phyloP scores from a whole-genome alignment of 1,140 invertebrate genomes.

The Trypoxylus dichotomus region DNA sequence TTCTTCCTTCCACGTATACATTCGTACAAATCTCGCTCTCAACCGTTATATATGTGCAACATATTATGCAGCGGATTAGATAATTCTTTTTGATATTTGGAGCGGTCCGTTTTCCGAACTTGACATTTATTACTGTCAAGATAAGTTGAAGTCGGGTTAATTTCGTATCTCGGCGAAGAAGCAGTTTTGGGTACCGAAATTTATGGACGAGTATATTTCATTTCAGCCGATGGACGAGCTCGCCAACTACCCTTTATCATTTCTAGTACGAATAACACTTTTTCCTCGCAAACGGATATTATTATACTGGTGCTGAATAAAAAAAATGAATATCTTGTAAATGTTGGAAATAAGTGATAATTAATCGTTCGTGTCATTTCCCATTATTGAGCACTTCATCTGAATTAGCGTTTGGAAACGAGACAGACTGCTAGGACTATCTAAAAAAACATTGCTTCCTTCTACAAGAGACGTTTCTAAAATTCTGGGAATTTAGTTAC shows the following conservation, averaged over 20 bases:
- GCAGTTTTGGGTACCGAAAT: background rate
- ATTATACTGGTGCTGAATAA: background rate
- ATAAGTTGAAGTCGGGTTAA: constrained; percentile 2
- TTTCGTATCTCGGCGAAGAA: constrained; percentile 2
- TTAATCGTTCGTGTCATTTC: no score
- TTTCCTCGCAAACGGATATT: background rate
- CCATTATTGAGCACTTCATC: no score
- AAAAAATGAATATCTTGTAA: background rate
- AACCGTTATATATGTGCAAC: constrained; percentile 3
- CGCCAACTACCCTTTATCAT: background rate
- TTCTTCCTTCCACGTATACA: background rate
- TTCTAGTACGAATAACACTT: background rate
- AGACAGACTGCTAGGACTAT: no score
- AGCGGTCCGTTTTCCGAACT: background rate
- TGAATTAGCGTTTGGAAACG: no score
- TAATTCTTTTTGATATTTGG: background rate
- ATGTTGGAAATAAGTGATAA: no score
- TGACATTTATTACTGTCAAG: background rate
- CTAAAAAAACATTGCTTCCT: no score
- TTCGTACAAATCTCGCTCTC: background rate
- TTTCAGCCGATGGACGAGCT: background rate
- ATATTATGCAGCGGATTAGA: background rate
- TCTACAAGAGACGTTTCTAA: no score
- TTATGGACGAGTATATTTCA: background rate
- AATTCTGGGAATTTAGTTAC: no score